Conservation (phyloP, 2,797 vertebrate genomes). For the Gymnodraco acuticeps region DNA sequence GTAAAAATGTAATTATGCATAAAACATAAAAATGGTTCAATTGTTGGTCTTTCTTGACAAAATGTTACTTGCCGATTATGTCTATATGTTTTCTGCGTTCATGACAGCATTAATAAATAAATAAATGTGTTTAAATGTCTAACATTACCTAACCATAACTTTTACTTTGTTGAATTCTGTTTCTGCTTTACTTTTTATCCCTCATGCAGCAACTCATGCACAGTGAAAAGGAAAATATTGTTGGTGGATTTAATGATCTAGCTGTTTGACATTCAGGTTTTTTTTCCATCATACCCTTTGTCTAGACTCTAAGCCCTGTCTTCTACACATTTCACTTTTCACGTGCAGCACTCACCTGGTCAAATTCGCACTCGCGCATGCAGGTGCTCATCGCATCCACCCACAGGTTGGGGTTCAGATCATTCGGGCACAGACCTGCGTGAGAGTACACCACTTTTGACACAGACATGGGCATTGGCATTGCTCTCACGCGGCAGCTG, state of each 20-base stretch:
- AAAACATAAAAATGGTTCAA: neutral
- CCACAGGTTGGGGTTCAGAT: slow-evolving; percentile 99
- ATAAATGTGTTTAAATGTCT: neutral
- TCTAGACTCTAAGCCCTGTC: neutral
- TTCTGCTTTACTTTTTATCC: neutral
- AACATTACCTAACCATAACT: neutral
- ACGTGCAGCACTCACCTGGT: slow-evolving; percentile 89
- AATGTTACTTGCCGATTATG: neutral
- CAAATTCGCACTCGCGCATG: slow-evolving; percentile 93
- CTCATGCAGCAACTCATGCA: neutral
- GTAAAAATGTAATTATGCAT: neutral
- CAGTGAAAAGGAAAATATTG: neutral
- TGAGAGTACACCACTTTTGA: slow-evolving; percentile 93
- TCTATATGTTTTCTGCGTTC: neutral
- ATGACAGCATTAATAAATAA: neutral
- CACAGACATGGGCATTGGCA: slow-evolving; percentile 85
- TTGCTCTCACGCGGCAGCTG: slow-evolving; percentile 78
- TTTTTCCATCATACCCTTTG: neutral
- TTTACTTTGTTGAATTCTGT: neutral
- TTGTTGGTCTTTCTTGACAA: neutral
- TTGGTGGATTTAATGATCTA: neutral
- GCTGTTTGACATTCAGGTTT: neutral
- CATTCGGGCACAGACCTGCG: slow-evolving; percentile 96
- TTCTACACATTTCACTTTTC: neutral
- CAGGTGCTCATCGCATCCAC: slow-evolving; percentile 99